phyloP scores from a whole-genome alignment of 2,797 vertebrate genomes.

The Phrynocephalus forsythii region DNA sequence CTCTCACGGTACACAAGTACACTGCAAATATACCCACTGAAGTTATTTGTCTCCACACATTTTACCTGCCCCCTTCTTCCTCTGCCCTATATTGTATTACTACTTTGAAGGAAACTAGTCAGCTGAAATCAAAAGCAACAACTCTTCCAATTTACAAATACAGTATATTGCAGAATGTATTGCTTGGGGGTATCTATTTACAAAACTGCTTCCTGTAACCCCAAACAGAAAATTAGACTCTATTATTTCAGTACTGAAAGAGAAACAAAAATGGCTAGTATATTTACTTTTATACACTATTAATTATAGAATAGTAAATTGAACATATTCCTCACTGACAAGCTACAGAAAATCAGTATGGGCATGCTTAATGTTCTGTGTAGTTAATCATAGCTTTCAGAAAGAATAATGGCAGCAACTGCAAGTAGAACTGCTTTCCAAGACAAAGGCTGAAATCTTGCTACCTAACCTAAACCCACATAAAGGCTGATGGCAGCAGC shows the following conservation, averaged over 20 bases:
- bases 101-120: no score
- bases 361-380: constrained; percentile 60
- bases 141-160: no score
- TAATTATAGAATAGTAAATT: constrained; percentile 59
- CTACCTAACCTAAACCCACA: no score
- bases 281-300: constrained; percentile 63
- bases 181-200: background rate
- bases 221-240: constrained; percentile 29
- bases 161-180: no score
- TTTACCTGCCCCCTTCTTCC: no score
- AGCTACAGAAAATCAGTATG: constrained; percentile 48
- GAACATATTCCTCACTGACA: constrained; percentile 57
- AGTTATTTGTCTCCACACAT: no score
- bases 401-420: constrained; percentile 42
- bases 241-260: constrained; percentile 52
- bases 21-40: no score
- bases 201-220: constrained; percentile 37
- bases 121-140: no score
- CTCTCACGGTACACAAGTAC: no score
- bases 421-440: constrained; percentile 44
- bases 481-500: no score
- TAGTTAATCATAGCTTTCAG: constrained; percentile 54
- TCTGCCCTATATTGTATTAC: no score
- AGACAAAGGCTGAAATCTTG: background rate
- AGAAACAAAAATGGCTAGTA: constrained; percentile 28